A percentile compares a stretch with the other conserved stretches of the same genome.
These are phyloP conservation scores for Carlito syrichta DNA, from an alignment of 2,113 vertebrate species.

Conservation along the genomic window DNA sequence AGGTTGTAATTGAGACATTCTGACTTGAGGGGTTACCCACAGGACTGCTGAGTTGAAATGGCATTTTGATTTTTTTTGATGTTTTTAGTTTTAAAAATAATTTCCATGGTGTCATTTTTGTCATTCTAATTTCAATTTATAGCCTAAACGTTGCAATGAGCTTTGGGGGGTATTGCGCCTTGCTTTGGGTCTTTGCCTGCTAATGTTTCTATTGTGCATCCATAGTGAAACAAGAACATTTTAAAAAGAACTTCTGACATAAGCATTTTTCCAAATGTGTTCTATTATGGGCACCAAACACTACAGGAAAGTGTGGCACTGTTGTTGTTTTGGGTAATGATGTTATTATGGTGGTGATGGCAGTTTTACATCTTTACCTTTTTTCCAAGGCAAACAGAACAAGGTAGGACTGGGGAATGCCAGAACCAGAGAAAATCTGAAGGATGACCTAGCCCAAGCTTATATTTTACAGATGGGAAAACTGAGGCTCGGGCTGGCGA, in stretches of 20 bases:
- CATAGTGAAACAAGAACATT: slow-evolving; percentile 19
- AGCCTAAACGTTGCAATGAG: slow-evolving; percentile 37
- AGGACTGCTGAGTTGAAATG: slow-evolving; percentile 16
- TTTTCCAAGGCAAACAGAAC: neutral
- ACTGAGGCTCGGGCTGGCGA: neutral
- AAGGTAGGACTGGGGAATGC: neutral
- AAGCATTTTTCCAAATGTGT: slow-evolving; percentile 43
- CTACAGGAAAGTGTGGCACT: neutral
- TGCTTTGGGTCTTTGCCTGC: slow-evolving; percentile 53
- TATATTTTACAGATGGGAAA: neutral
- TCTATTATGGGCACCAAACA: neutral
- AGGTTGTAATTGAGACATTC: slow-evolving; percentile 16
- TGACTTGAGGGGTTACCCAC: neutral
- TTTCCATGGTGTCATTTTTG: slow-evolving; percentile 61
- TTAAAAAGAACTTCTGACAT: neutral
- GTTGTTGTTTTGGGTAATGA: neutral
- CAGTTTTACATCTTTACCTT: neutral
- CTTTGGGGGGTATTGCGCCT: slow-evolving; percentile 11
- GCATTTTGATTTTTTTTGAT: slow-evolving; percentile 12
- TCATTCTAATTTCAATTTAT: slow-evolving; percentile 66
- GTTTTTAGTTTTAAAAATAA: slow-evolving; percentile 66
- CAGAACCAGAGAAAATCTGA: neutral
- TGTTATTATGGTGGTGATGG: neutral
- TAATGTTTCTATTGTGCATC: slow-evolving; percentile 45
- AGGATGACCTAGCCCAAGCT: neutral